Evolutionary conservation across 2,888 invertebrate species (phyloP), one percentile per base, ranked within the genome.

Genomic region (Neoscelio sp.): DNA sequence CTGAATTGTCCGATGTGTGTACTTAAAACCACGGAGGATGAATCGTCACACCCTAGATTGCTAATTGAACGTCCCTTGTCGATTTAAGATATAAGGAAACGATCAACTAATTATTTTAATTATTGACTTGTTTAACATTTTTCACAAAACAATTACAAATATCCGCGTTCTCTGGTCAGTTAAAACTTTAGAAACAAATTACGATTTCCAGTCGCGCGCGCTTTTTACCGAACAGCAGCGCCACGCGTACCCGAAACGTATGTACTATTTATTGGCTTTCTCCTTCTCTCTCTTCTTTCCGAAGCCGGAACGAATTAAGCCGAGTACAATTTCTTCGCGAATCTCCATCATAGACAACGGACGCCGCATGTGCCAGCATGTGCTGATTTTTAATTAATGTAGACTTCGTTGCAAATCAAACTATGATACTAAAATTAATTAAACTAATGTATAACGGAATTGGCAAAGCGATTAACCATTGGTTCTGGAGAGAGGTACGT

Each of bases 401-500:
- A 12, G 4, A 13, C 26, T 46, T 46, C 1, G 20, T 26, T n/a
- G 3, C 6, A 2, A 26, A 46, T 2, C 48, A 65, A 30, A 52
- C 28, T 42, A 68, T 68, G 68, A n/a, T 68, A 56, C 7, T 56
- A 5, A 35, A 46, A 17, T 68, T 68, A 46, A 46, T 68, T 26
- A 56, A 44, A 46, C 56, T 46, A 3, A 18, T 68, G 38, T 68
- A 68, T 28, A 26, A 56, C 7, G 23, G 44, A 7, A n/a, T 68
- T 8, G 68, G 38, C 12, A 46, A 56, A 5, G 56, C 48, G 18
- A 46, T 68, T 56, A 56, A 56, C 28, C 38, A 68, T 12, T 68
- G 46, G 68, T 48, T 56, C 12, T 26, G 56, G 56, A 56, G 33
- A 46, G 46, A 68, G 68, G 68, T 68, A 68, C n/a, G 68, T 48